Evolutionary conservation across 2,113 vertebrate genomes (phyloP).

Genomic region (Coracopsis vasa): DNA sequence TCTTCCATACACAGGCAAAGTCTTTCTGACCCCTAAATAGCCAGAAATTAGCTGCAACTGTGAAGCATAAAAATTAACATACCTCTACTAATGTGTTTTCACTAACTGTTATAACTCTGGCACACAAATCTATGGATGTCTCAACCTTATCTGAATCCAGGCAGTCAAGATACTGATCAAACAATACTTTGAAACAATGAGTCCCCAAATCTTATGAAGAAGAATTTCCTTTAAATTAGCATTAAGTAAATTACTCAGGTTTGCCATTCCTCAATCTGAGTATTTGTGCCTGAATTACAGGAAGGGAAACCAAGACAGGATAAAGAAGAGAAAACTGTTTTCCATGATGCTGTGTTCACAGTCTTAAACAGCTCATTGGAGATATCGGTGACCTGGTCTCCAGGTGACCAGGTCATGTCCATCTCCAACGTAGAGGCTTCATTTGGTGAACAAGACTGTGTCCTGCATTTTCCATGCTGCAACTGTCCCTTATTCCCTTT

Average conservation of each 20-base stretch:
- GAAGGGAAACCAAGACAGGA: neutral
- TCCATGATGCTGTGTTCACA: rapidly evolving
- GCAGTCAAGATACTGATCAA: neutral
- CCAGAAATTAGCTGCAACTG: neutral
- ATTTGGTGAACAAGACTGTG: neutral
- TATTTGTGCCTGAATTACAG: neutral
- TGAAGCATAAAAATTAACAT: neutral
- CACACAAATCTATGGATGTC: neutral
- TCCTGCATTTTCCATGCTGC: neutral
- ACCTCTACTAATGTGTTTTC: neutral
- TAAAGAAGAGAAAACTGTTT: neutral
- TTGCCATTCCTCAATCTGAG: neutral
- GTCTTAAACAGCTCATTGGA: neutral
- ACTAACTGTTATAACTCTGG: neutral
- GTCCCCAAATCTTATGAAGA: neutral
- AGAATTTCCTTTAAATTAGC: neutral
- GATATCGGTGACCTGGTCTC: neutral
- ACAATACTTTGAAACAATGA: neutral
- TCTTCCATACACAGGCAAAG: neutral
- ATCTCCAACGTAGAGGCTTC: neutral
- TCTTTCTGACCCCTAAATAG: neutral
- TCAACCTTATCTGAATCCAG: neutral
- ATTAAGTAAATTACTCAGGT: neutral
- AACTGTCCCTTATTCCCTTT: neutral
- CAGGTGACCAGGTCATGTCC: neutral